Evolutionary conservation across 2,888 invertebrate species (phyloP), one percentile per base, ranked within the genome.

Genomic region (Schrankia costaestrigalis): DNA sequence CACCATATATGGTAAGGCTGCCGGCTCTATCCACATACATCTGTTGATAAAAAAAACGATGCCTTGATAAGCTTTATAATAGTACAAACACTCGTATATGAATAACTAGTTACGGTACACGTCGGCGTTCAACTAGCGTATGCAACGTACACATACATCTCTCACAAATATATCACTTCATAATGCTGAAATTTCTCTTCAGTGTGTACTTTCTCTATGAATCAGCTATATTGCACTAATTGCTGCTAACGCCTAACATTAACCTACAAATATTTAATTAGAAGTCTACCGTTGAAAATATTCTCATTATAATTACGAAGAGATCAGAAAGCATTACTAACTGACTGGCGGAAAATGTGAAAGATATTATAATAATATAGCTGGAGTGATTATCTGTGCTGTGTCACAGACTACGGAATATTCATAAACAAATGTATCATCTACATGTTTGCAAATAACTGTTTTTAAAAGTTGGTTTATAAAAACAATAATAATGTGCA

Each of bases 1-100:
- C 90, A 92, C 93, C 93, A 92, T 93, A 93, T 93, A 93, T 91
- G 93, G 93, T 89, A 90, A 90, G 89, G 86, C 65, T 70, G 63
- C 63, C 57, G 61, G 63, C 55, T 57, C 65, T 68, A 66, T 74
- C 59, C 69, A 60, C 67, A 63, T 49, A 60, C 65, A 72, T 68
- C 70, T 61, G 54, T 41, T 79, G 74, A 79, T 80, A 77, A 71
- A 53, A n/a, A n/a, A 62, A 64, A 56, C 32, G 61, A 65, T 66
- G 61, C 58, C 58, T 62, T 73, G 81, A 83, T 82, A 83, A 77
- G 45, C 44, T 49, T 53, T 51, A 30, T 39, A 40, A 41, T 34
- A 44, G 30, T 41, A 48, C 39, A 38, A n/a, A n/a, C n/a, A 30
- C 35, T 44, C 40, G 10, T 9, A 33, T 44, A 52, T 43, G 41